Base-by-base conservation (phyloP, 2,888 invertebrate species). In the Drosophila neotestacea region DNA sequence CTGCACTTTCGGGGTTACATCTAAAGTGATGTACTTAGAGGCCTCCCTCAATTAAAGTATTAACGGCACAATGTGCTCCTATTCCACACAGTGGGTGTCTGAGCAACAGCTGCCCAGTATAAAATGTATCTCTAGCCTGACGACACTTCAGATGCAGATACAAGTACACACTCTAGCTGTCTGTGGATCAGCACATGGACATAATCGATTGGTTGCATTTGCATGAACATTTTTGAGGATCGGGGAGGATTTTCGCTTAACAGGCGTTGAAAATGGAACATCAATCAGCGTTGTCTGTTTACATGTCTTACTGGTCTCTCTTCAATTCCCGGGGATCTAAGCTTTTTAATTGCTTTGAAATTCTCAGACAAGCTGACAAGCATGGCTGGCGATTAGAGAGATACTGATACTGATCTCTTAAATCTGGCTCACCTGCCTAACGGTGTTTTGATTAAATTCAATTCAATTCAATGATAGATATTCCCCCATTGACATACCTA, bases 271-370 rank as follows among this genome's bases (percentile, higher is more conserved):
- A 70, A 77, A 62, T 32, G 48, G 52, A 55, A 55, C 63, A 79
- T 79, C 77, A 68, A 80, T 88, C 83, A 85, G 70, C 27, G 54
- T 28, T 56, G 44, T 36, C 38, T 73, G 55, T 69, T 72, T 67
- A 63, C 60, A 50, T 32, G 30, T 7, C 44, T 51, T 39, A 28
- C 22, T 42, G 41, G 42, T 54, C 62, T 50, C 13, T 42, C 22
- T 22, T 22, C 22, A 6, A 28, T 48, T 75, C 44, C n/a, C 22
- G 22, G 46, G 51, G 16, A 16, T 47, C 28, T 51, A 30, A 30
- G 39, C 55, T 85, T 85, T 85, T 85, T 86, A 88, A 88, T 86
- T 86, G 81, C 86, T 69, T 82, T 72, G 76, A 76, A 88, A 86
- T 80, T 64, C 77, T 73, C 59, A 59, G 88, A 69, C 75, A 68